Percentiles rank a stretch among this genome's conserved stretches.
phyloP scores from a whole-genome alignment of 2,113 vertebrate genomes.

The Macaca mulatta region DNA sequence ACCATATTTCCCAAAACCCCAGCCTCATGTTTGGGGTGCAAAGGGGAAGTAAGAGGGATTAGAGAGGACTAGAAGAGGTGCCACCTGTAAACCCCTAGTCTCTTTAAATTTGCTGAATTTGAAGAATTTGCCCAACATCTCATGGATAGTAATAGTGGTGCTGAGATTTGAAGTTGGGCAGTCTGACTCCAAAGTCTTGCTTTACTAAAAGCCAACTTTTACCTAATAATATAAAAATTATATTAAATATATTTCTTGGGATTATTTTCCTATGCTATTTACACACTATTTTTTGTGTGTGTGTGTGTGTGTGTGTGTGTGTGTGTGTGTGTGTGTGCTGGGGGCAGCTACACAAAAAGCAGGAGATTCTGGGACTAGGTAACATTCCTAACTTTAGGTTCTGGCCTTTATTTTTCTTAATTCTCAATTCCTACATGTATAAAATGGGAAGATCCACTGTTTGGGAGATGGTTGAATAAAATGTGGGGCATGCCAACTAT shows the following conservation, averaged over 20 bases:
- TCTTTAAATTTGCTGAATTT: background rate
- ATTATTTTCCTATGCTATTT: background rate
- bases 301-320: too few relatives aligned
- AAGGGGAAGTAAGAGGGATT: background rate
- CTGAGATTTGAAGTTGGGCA: background rate
- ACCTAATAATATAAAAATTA: background rate
- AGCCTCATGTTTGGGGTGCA: background rate
- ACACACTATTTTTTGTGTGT: too few relatives aligned
- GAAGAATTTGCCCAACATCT: background rate
- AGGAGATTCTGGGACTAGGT: background rate
- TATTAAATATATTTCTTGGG: background rate
- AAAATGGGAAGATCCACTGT: background rate
- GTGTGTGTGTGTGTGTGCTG: background rate
- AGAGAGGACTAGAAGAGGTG: background rate
- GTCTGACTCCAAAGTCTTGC: background rate
- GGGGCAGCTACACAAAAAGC: background rate
- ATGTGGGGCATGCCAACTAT: background rate
- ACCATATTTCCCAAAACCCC: background rate
- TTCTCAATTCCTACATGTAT: background rate
- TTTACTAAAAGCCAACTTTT: background rate
- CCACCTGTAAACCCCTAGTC: background rate
- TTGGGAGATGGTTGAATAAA: background rate
- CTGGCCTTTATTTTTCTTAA: background rate
- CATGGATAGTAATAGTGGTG: background rate
- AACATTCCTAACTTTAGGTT: background rate